Conservation (phyloP, 1,140 invertebrate species). For the Calosoma granatense region DNA sequence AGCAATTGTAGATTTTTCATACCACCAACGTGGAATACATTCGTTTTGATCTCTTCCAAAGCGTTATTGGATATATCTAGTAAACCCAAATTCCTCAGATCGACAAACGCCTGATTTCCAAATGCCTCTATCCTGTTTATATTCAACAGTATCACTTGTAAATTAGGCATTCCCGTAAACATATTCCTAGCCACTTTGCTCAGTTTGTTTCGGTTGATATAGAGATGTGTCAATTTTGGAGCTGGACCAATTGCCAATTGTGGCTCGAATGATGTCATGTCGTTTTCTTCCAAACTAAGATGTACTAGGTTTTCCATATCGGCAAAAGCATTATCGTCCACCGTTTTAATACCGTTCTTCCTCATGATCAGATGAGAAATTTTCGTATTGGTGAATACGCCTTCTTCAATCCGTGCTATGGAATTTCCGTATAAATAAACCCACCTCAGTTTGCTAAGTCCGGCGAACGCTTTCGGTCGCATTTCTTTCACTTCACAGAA, state of each 20-base stretch:
- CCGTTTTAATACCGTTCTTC: constrained; percentile 13
- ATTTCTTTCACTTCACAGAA: constrained; percentile 1
- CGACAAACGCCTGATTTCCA: constrained; percentile 11
- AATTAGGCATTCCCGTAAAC: constrained; percentile 12
- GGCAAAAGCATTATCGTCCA: constrained; percentile 14
- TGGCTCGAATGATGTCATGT: constrained; percentile 13
- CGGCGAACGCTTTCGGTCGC: constrained; percentile 9
- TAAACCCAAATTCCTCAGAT: constrained; percentile 9
- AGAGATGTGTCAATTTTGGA: constrained; percentile 12
- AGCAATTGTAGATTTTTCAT: constrained; percentile 11
- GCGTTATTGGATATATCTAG: constrained; percentile 15
- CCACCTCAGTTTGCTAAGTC: not conserved
- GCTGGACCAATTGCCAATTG: constrained; percentile 9
- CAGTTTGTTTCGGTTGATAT: constrained; percentile 16
- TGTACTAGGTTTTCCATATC: constrained; percentile 12
- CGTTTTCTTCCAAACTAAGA: constrained; percentile 15
- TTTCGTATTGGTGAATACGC: constrained; percentile 14
- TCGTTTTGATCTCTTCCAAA: constrained; percentile 11
- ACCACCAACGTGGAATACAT: constrained; percentile 13
- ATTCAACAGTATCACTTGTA: constrained; percentile 14
- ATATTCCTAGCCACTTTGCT: constrained; percentile 11
- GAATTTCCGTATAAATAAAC: not conserved
- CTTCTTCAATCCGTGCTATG: constrained; percentile 5
- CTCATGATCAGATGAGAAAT: constrained; percentile 10
- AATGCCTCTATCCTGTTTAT: constrained; percentile 15